A percentile compares a stretch with the other conserved stretches of the same genome.
These are phyloP conservation scores for Tauraco hartlaubi DNA, from an alignment of 2,797 vertebrate species.

Conservation along the genomic window DNA sequence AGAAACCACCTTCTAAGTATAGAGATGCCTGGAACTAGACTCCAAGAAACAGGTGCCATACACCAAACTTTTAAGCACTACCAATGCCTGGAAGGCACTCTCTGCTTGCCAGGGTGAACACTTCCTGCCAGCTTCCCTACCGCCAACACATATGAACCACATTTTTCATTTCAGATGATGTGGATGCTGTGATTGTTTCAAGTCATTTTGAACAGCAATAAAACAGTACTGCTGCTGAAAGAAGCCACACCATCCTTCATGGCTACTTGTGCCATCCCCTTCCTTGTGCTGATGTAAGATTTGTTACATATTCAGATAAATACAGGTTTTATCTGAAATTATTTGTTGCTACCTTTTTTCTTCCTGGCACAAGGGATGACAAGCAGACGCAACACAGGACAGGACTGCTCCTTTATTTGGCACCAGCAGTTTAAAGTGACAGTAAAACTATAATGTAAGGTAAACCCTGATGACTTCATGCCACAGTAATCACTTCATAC, in stretches of 20 bases:
- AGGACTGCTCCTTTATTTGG: not conserved
- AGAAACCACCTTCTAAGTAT: not conserved
- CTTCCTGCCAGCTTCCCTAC: not conserved
- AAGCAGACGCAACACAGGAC: not conserved
- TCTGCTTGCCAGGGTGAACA: not conserved
- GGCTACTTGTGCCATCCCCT: too few species aligned
- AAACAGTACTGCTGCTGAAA: not conserved
- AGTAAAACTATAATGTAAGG: not conserved
- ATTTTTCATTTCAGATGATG: not conserved
- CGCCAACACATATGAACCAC: not conserved
- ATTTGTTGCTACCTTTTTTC: not conserved
- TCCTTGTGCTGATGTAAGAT: not conserved
- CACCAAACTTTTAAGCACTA: not conserved
- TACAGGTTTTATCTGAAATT: not conserved
- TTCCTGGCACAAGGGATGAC: not conserved
- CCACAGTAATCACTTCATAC: not conserved
- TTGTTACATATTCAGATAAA: not conserved
- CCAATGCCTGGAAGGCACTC: not conserved
- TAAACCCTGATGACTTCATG: not conserved
- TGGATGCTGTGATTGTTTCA: not conserved
- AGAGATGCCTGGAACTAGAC: not conserved
- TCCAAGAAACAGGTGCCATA: not conserved
- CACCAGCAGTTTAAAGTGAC: not conserved
- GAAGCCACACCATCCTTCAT: not conserved
- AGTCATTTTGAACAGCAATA: not conserved